Percentiles rank a stretch among this genome's conserved stretches.
These are phyloP conservation scores for Agriotes lineatus DNA, from an alignment of 2,888 invertebrate genomes.

Conservation along the genomic window DNA sequence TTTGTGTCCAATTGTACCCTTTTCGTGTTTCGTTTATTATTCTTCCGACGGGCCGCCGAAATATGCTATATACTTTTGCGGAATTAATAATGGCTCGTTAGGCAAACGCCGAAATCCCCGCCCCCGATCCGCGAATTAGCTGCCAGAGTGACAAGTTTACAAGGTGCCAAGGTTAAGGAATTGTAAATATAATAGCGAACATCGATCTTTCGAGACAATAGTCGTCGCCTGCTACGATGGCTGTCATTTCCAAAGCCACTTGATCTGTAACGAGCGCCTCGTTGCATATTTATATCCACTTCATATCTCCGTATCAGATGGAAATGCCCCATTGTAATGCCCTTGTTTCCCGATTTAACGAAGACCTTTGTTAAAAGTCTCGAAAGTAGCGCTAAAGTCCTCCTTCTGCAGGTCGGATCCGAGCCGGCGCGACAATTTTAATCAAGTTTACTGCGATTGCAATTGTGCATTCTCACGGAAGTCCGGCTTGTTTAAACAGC, in stretches of 20 bases:
- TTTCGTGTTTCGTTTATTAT: conserved; percentile 20
- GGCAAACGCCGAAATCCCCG: no score
- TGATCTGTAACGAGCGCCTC: conserved; percentile 59
- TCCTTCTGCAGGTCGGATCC: conserved; percentile 15
- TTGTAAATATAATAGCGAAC: background rate
- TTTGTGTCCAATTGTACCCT: conserved; percentile 10
- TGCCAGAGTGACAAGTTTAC: no score
- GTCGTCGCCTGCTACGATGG: conserved; percentile 39
- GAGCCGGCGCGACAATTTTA: background rate
- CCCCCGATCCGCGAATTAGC: no score
- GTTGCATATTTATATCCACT: conserved; percentile 61
- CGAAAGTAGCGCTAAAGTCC: conserved; percentile 24
- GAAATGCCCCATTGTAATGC: conserved; percentile 54
- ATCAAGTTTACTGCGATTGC: conserved; percentile 15
- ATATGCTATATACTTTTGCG: background rate
- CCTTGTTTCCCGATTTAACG: conserved; percentile 35
- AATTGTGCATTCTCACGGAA: background rate
- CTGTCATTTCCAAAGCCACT: conserved; percentile 59
- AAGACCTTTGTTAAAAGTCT: conserved; percentile 34
- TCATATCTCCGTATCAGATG: conserved; percentile 58
- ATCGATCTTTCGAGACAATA: conserved; percentile 35
- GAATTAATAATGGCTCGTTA: background rate
- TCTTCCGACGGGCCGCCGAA: background rate
- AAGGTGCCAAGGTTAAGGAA: no score
- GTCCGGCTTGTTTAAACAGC: background rate